Conservation (phyloP, 2,797 vertebrate species). For the Otolemur crassicaudatus region DNA sequence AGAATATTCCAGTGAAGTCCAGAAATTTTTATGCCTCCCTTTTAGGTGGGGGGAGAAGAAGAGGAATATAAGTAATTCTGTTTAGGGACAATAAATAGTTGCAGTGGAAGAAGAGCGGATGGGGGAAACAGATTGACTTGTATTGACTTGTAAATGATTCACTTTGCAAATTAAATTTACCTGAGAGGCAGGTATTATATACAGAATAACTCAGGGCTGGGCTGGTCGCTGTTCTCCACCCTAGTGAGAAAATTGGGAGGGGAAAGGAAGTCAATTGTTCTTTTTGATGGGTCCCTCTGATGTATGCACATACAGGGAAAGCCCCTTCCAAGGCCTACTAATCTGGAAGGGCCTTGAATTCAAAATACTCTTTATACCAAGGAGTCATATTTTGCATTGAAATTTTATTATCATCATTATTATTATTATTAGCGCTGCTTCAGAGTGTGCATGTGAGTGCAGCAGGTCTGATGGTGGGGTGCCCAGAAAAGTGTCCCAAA, state of each 20-base stretch:
- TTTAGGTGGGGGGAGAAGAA: neutral
- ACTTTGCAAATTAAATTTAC: neutral
- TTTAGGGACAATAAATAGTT: neutral
- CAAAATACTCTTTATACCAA: neutral
- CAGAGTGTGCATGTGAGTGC: neutral
- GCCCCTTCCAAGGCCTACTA: neutral
- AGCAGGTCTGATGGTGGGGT: neutral
- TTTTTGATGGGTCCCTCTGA: neutral
- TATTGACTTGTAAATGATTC: neutral
- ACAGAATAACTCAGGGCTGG: neutral
- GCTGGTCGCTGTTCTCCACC: neutral
- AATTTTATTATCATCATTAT: neutral
- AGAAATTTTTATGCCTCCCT: neutral
- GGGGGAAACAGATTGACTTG: neutral
- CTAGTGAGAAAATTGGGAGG: neutral
- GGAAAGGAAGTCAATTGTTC: neutral
- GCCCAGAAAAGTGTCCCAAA: neutral
- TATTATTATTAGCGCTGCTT: neutral
- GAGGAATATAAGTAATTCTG: neutral
- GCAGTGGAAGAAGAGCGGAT: neutral
- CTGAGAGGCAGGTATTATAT: neutral
- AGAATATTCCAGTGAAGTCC: neutral
- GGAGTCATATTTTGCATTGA: neutral
- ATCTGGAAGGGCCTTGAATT: neutral
- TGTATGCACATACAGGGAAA: neutral